Evolutionary conservation across 1,140 invertebrate species (phyloP).

Genomic region (Dryas iulia): DNA sequence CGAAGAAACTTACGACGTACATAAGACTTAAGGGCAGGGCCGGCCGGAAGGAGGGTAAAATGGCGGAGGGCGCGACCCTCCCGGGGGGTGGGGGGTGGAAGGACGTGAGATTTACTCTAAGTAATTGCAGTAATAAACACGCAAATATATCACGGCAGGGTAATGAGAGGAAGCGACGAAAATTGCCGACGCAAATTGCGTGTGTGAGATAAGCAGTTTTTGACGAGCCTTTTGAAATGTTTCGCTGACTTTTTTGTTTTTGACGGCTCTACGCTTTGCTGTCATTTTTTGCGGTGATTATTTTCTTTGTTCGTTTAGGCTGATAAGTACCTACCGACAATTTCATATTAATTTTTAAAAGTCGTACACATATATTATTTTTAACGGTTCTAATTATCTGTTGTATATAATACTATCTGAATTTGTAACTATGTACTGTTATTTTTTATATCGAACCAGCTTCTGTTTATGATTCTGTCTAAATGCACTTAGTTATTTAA

Average conservation of each 20-base stretch:
- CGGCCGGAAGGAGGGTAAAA: conserved; percentile 76
- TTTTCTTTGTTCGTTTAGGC: conserved; percentile 23
- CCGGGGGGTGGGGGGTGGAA: conserved; percentile 62
- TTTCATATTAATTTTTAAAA: background rate
- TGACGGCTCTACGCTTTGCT: conserved; percentile 32
- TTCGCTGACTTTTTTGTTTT: conserved; percentile 48
- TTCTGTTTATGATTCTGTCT: too few species aligned
- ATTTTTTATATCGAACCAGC: too few species aligned
- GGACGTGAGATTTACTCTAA: conserved; percentile 81
- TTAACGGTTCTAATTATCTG: background rate
- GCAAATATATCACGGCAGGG: conserved; percentile 78
- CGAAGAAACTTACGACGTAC: conserved; percentile 79
- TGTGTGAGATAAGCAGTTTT: conserved; percentile 79
- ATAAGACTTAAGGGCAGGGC: conserved; percentile 79
- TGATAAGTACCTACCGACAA: conserved; percentile 14
- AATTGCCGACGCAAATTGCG: conserved; percentile 78
- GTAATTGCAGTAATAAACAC: conserved; percentile 82
- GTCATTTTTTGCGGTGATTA: conserved; percentile 22
- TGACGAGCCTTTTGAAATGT: conserved; percentile 50
- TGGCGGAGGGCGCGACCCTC: conserved; percentile 75
- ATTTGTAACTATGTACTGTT: too few species aligned
- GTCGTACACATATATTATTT: conserved; percentile 29
- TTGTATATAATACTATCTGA: background rate
- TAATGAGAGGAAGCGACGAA: conserved; percentile 78
- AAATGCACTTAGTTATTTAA: too few species aligned